Evolutionary conservation across 2,113 vertebrate species (phyloP).

Genomic region (Podilymbus podiceps): DNA sequence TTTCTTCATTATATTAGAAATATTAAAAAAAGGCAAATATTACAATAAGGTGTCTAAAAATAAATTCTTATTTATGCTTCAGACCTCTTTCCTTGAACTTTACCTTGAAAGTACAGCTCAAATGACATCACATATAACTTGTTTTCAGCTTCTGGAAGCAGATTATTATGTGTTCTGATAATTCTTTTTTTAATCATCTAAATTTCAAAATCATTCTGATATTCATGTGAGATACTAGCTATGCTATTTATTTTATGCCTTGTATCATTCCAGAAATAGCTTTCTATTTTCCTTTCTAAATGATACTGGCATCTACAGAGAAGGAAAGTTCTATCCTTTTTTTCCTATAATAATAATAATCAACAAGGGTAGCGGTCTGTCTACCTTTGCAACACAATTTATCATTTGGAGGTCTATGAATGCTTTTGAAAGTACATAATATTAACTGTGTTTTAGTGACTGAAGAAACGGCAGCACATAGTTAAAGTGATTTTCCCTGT

Average conservation of each 20-base stretch:
- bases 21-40: not conserved
- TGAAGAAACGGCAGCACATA: not conserved
- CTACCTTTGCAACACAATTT: not conserved
- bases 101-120: not conserved
- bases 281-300: not conserved
- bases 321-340: not conserved
- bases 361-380: not conserved
- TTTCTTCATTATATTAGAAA: not conserved
- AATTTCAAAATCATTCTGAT: not conserved
- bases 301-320: not conserved
- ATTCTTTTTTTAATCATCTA: not conserved
- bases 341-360: not conserved
- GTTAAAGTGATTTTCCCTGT: not conserved
- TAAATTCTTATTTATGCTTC: not conserved
- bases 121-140: not conserved
- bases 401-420: not conserved
- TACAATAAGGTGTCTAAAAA: not conserved
- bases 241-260: not conserved
- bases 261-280: not conserved
- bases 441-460: not conserved
- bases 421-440: not conserved
- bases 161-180: not conserved
- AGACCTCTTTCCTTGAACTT: not conserved
- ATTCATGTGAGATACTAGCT: not conserved
- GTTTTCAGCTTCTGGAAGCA: not conserved